These are phyloP conservation scores for Amblyraja radiata DNA, from an alignment of 2,797 vertebrate genomes.

Conservation along the genomic window DNA sequence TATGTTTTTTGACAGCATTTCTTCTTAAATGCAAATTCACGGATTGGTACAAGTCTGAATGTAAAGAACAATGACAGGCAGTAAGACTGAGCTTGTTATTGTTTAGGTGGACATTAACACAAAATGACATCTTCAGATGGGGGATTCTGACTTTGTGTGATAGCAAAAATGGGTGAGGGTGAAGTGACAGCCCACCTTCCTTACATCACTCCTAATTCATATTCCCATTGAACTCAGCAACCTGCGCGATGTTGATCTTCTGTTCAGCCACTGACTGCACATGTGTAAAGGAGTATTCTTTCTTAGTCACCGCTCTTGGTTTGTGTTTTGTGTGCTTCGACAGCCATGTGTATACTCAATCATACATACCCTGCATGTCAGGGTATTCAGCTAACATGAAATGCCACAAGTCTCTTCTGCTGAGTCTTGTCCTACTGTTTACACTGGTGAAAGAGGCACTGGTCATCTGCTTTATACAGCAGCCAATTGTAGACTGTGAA, in stretches of 20 bases:
- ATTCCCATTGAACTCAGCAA: neutral
- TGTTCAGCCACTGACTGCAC: neutral
- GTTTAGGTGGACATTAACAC: neutral
- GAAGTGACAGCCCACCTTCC: neutral
- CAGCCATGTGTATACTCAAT: neutral
- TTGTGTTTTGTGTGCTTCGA: neutral
- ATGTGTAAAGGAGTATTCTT: neutral
- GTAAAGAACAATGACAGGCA: slow-evolving; percentile 11
- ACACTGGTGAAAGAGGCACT: neutral
- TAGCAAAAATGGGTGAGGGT: neutral
- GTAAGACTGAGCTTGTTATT: neutral
- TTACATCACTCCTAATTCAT: neutral
- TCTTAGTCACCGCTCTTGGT: neutral
- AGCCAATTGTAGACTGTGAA: neutral
- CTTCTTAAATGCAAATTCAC: neutral
- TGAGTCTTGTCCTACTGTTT: neutral
- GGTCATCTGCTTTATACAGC: neutral
- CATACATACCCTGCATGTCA: neutral
- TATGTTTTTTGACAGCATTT: neutral
- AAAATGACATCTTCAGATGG: neutral
- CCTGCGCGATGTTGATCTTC: neutral
- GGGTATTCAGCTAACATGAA: neutral
- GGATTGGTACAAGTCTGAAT: neutral
- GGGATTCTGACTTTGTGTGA: neutral
- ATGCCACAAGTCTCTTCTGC: neutral